Base-by-base conservation (phyloP, 2,888 invertebrate species). In the Apoderus coryli region DNA sequence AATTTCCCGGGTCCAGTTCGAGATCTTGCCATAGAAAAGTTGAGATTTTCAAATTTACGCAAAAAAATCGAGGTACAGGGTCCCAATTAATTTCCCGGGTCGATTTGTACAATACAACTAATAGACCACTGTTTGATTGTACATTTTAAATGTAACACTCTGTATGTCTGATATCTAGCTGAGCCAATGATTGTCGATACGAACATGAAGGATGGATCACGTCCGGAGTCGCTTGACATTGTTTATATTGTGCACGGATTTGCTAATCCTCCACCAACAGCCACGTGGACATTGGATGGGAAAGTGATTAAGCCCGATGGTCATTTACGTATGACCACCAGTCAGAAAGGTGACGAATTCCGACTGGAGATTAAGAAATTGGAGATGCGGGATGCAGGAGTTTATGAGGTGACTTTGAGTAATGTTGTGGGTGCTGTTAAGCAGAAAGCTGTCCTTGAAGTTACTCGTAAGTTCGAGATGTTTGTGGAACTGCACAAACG, bases 381-480 rank as follows among this genome's bases (percentile, higher is more conserved):
- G 1, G 65, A 70, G 33, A 52, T 75, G 43, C 67, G 65, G 6
- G 89, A 90, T 53, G 76, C 73, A n/a, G 85, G 82, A 6, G 64
- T 72, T 34, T 92, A 88, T 63, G 76, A 79, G 43, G 81, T 85
- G 35, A 72, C 78, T 36, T 67, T 92, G 30, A 70, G 70, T 45
- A 92, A 92, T 54, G 75, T 79, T 47, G 66, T 82, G 27, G 93
- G 92, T 30, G 80, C 81, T 53, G 74, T 76, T 36, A 65, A 67
- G 27, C 65, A 73, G 37, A 69, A 77, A 47, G 86, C 81, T 14
- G 67, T 73, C 19, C 60, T 90, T 7, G 69, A 72, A 13, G 71
- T 89, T 23, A 72, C 70, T 35, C 69, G 80, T 80, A 57, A 69
- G 70, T 63, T 24, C 7, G 16, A 16, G n/a, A n/a, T n/a, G n/a